phyloP scores from a whole-genome alignment of 2,113 vertebrate species.

The Alosa alosa region DNA sequence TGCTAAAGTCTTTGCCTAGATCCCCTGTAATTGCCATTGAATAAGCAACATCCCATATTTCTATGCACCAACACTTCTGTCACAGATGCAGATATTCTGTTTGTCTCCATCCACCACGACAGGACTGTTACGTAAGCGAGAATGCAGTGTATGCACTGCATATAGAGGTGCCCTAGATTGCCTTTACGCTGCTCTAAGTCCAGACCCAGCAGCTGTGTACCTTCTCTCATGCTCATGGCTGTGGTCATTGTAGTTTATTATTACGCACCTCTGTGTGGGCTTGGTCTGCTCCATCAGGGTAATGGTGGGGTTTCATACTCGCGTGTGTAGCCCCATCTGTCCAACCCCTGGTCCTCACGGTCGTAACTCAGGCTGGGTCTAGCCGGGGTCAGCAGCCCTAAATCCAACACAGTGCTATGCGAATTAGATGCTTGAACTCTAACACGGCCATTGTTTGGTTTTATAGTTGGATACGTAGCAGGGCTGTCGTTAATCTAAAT shows the following conservation, averaged over 20 bases:
- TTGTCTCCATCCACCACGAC: neutral
- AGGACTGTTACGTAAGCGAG: neutral
- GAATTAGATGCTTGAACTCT: neutral
- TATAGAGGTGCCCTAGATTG: slow-evolving; percentile 2
- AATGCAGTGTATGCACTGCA: neutral
- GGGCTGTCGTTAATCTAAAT: neutral
- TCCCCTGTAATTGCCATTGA: neutral
- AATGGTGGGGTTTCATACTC: neutral
- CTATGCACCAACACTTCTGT: neutral
- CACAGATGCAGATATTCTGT: neutral
- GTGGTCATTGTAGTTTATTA: neutral
- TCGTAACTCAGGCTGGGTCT: neutral
- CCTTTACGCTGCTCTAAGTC: neutral
- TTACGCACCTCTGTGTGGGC: neutral
- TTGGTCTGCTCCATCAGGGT: neutral
- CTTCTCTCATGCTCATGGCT: neutral
- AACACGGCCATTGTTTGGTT: neutral
- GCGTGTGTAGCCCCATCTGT: neutral
- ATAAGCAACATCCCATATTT: neutral
- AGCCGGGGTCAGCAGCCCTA: neutral
- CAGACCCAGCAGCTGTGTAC: neutral
- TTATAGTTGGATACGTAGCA: neutral
- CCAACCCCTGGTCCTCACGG: neutral
- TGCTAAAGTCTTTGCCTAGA: neutral
- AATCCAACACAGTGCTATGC: neutral